phyloP scores from a whole-genome alignment of 2,113 vertebrate species.

The Oncorhynchus mykiss region DNA sequence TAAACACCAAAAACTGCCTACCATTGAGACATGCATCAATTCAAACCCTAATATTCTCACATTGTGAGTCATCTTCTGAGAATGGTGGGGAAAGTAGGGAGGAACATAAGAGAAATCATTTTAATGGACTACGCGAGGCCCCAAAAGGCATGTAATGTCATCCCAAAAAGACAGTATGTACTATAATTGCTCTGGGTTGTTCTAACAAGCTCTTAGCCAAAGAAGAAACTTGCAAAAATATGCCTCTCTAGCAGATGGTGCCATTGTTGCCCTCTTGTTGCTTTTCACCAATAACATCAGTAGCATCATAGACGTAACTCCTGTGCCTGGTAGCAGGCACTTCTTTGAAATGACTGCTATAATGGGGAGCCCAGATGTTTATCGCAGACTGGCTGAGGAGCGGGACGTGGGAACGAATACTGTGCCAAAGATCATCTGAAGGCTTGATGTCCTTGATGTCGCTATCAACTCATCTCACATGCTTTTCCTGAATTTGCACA shows the following conservation, averaged over 20 bases:
- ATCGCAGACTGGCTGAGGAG: slow-evolving; percentile 32
- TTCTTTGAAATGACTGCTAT: slow-evolving; percentile 14
- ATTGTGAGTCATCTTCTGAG: neutral
- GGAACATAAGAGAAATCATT: neutral
- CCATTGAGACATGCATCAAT: too few relatives aligned
- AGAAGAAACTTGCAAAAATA: neutral
- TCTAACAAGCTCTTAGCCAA: slow-evolving; percentile 18
- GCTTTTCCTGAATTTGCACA: slow-evolving; percentile 28
- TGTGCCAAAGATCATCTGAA: slow-evolving; percentile 23
- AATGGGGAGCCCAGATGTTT: slow-evolving; percentile 47
- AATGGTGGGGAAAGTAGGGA: neutral
- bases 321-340: slow-evolving; percentile 15
- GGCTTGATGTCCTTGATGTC: slow-evolving; percentile 21
- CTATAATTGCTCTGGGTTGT: slow-evolving; percentile 15
- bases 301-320: slow-evolving; percentile 29
- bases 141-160: slow-evolving; percentile 2
- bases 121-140: neutral
- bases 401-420: slow-evolving; percentile 16
- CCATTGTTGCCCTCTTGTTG: neutral
- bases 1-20: neutral
- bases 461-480: slow-evolving; percentile 28
- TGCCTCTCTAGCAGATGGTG: slow-evolving; percentile 11
- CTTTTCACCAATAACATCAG: slow-evolving; percentile 18
- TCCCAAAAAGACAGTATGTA: neutral
- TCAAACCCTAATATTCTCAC: too few relatives aligned